phyloP scores from a whole-genome alignment of 2,113 vertebrate species.

The Platanista minor region DNA sequence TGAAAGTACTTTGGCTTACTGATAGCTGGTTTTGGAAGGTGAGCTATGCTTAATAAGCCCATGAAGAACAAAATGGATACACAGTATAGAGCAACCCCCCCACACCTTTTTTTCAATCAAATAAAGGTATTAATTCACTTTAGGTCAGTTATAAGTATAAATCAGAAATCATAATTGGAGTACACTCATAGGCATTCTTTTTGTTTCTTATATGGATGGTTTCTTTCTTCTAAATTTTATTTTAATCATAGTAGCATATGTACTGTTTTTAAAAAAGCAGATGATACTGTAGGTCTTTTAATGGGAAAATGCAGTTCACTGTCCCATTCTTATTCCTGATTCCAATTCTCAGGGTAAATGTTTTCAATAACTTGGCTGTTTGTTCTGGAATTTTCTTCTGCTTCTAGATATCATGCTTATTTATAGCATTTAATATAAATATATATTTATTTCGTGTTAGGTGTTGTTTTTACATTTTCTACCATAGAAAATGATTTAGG shows the following conservation, averaged over 20 bases:
- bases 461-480: not conserved
- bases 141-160: not conserved
- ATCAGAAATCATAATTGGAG: not conserved
- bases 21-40: constrained; percentile 10
- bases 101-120: not conserved
- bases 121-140: constrained; percentile 23
- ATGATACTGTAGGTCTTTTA: not conserved
- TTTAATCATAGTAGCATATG: not conserved
- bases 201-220: not conserved
- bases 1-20: not conserved
- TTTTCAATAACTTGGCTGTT: not conserved
- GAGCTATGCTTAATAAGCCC: not conserved
- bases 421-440: not conserved
- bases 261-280: not conserved
- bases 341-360: not conserved
- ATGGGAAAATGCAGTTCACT: not conserved
- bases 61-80: not conserved
- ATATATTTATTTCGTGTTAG: not conserved
- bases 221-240: constrained; percentile 21
- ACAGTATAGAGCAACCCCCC: not conserved
- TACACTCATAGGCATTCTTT: not conserved
- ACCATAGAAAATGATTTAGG: not conserved
- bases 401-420: not conserved
- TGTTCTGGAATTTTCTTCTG: not conserved
- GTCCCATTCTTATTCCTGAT: not conserved